Base-by-base conservation (phyloP, 2,797 vertebrate genomes). In the Chloroceryle amazona region DNA sequence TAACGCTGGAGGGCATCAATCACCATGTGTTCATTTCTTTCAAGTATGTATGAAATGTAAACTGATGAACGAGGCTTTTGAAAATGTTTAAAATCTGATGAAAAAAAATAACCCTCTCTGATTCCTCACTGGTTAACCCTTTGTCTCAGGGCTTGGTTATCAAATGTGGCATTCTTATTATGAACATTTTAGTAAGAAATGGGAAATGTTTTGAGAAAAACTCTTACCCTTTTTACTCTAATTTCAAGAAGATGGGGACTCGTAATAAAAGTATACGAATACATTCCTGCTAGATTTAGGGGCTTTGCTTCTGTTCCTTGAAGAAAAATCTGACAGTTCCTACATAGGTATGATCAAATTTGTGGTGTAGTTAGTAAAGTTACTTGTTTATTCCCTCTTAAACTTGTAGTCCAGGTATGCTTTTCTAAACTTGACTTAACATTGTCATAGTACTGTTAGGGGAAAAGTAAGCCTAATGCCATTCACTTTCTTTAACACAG, bases 1-100 rank as follows among this genome's bases (percentile, higher is more conserved):
- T 79, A 81, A 80, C 91, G 54, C 91, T 90, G 93, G 82, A 89
- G 92, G 80, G 74, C 37, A 61, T 78, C 63, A 42, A 61, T 78
- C 63, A 42, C 52, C 13, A 33, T 31, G 51, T 76, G 66, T 90
- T 91, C 26, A 6, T 70, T 89, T 95, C 68, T 89, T 52, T 49
- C 19, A 63, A 80, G 37, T 37, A 22, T 73, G 49, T 89, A 57
- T 61, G 26, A 89, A 89, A 81, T 63, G 51, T 76, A 61, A 91
- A 90, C 58, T 70, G 55, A 89, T 61, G 51, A 31, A 11, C 33
- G 6, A 31, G 72, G 76, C 79, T 88, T 93, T 85, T 67, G 31
- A 71, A 82, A 79, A 37, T 63, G 41, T 85, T 93, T 61, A 29
- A 90, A 92, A 54, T 90, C 52, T 82, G 87, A 92, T 80, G 70